Conservation (phyloP, 1,140 invertebrate species). For the Arion vulgaris region DNA sequence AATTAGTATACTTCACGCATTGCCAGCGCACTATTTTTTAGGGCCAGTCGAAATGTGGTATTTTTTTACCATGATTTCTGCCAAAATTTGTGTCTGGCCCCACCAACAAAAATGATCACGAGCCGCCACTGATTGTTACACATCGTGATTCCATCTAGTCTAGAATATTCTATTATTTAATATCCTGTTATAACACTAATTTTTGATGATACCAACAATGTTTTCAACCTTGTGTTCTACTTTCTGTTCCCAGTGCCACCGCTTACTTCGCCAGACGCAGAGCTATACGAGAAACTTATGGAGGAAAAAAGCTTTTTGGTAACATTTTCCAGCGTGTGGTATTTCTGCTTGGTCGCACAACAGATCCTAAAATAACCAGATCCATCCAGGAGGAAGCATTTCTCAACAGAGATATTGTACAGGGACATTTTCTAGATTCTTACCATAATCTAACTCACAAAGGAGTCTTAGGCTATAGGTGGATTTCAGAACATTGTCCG, state of each 20-base stretch:
- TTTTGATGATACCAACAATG: no score
- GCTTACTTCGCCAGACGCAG: not conserved
- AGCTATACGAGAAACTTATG: not conserved
- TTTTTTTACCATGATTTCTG: no score
- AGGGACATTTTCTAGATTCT: slow-evolving; percentile 60
- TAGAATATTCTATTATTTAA: no score
- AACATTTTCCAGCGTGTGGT: slow-evolving; percentile 38
- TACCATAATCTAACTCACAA: slow-evolving; percentile 63
- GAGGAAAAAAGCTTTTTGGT: not conserved
- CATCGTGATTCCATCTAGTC: no score
- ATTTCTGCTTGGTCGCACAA: slow-evolving; percentile 53
- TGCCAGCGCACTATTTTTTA: no score
- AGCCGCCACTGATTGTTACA: no score
- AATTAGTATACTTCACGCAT: no score
- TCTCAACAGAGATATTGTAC: slow-evolving; percentile 55
- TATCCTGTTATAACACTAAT: no score
- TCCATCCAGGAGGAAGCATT: slow-evolving; percentile 47
- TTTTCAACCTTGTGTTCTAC: no score
- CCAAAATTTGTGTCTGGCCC: no score
- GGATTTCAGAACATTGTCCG: slow-evolving; percentile 80
- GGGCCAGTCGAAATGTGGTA: no score
- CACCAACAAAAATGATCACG: no score
- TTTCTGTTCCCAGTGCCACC: not conserved
- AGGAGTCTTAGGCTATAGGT: slow-evolving; percentile 88
- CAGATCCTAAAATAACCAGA: slow-evolving; percentile 31